phyloP scores from a whole-genome alignment of 2,113 vertebrate genomes.

The Oenanthe melanoleuca region DNA sequence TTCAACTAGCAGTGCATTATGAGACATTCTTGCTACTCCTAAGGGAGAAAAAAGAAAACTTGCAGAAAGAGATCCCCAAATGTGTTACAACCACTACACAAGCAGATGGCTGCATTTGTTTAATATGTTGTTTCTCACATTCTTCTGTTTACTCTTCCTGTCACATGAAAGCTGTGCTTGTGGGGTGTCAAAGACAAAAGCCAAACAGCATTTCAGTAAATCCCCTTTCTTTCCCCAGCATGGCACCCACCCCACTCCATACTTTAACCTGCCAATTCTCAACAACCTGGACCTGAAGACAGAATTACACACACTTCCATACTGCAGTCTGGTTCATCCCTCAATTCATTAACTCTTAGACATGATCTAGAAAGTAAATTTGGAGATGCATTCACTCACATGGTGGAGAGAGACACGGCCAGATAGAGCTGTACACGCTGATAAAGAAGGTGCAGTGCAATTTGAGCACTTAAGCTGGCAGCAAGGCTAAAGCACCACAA shows the following conservation, averaged over 20 bases:
- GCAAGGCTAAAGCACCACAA: background rate
- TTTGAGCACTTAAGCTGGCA: background rate
- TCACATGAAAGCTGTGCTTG: conserved; percentile 62
- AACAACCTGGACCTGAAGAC: background rate
- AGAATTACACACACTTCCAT: background rate
- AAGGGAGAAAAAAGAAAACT: conserved; percentile 2
- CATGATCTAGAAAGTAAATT: background rate
- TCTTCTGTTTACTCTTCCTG: conserved; percentile 60
- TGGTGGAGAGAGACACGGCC: background rate
- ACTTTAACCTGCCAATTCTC: background rate
- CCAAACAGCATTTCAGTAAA: background rate
- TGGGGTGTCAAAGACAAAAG: conserved; percentile 8
- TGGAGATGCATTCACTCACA: background rate
- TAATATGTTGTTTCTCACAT: conserved; percentile 70
- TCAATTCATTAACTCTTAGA: background rate
- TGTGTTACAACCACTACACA: conserved; percentile 52
- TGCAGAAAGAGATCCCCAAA: background rate
- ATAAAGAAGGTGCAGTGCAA: background rate
- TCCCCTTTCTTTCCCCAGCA: background rate
- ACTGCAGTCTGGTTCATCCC: background rate
- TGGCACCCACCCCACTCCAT: background rate
- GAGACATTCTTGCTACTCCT: background rate
- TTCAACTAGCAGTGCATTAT: background rate
- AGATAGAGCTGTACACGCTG: background rate
- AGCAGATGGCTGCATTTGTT: conserved; percentile 64